Evolutionary conservation across 2,888 invertebrate genomes (phyloP).

Genomic region (Drosophila niveifrons): DNA sequence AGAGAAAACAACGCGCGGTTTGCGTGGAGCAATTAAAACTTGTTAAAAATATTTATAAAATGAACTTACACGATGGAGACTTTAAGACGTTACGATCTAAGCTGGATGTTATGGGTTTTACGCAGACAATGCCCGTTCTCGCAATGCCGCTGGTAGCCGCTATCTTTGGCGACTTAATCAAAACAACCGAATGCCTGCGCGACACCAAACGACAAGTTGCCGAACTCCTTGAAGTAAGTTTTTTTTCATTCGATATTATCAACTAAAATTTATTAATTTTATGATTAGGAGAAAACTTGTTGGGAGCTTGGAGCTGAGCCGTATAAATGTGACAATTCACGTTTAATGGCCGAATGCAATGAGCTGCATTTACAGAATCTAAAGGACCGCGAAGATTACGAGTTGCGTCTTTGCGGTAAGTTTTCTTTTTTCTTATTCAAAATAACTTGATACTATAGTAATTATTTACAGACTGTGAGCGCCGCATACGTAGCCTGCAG

Average conservation of each 20-base stretch:
- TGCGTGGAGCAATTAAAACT: slow-evolving; percentile 22
- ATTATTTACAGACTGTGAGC: slow-evolving; percentile 85
- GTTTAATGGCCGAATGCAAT: slow-evolving; percentile 91
- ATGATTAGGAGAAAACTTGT: slow-evolving; percentile 88
- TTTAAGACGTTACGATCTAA: slow-evolving; percentile 87
- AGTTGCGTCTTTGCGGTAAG: slow-evolving; percentile 87
- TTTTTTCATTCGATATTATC: background rate
- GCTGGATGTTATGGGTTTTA: slow-evolving; percentile 93
- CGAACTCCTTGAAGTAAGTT: slow-evolving; percentile 88
- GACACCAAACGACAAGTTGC: slow-evolving; percentile 92
- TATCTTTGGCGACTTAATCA: slow-evolving; percentile 92
- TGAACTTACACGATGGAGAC: slow-evolving; percentile 74
- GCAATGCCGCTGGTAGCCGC: slow-evolving; percentile 92
- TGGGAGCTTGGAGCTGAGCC: slow-evolving; percentile 91
- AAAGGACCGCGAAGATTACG: slow-evolving; percentile 88
- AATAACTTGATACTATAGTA: background rate
- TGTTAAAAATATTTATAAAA: slow-evolving; percentile 20
- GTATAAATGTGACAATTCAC: slow-evolving; percentile 92
- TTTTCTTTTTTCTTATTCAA: background rate
- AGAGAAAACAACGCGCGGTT: slow-evolving; percentile 47
- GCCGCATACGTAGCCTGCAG: slow-evolving; percentile 86
- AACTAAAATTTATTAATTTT: background rate
- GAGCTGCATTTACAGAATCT: slow-evolving; percentile 89
- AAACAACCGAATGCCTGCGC: slow-evolving; percentile 94
- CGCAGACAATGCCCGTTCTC: slow-evolving; percentile 90